Evolutionary conservation across 2,888 invertebrate genomes (phyloP), one percentile per base, ranked within the genome.

Genomic region (Lycia hirtaria): DNA sequence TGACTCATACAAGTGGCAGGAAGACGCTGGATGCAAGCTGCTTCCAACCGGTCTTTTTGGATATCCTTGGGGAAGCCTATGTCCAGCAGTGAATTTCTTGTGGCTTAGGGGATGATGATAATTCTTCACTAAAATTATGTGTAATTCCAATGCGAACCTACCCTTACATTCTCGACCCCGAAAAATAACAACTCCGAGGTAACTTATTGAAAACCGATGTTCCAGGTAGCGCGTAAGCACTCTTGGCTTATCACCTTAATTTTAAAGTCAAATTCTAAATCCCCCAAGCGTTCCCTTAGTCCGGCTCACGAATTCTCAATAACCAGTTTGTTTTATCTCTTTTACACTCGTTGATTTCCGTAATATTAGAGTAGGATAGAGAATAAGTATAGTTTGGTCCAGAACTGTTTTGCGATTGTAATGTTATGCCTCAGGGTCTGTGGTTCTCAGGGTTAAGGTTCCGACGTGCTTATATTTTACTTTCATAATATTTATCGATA

Each of bases 191-290:
- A 50, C 45, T 15, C 35, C 32, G 30, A n/a, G 43, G 33, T 60
- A 62, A 57, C 62, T 68, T 70, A 76, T 77, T 77, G 73, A 75
- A 79, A 78, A 75, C 72, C 77, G 75, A 78, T 79, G 71, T 68
- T 69, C 61, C 68, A 69, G 71, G 74, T 56, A 72, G 75, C 72
- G 71, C 60, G 61, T 70, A 73, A 75, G 75, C 73, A 69, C 72
- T 68, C 71, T 73, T 67, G 71, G 75, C 73, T 80, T 79, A 83
- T 80, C 81, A 74, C 64, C 79, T 74, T 78, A 71, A 84, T 85
- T 84, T 83, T 73, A 83, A 85, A 84, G 78, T 81, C 81, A 84
- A 83, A 85, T 85, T 79, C 74, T 72, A 78, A 81, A 81, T 81
- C 80, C 76, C 60, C 60, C 60, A 73, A 76, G 74, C 76, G 79